A percentile compares a stretch with the other conserved stretches of the same genome.
These are phyloP conservation scores for Oreochromis aureus DNA, from an alignment of 2,113 vertebrate species.

Conservation along the genomic window DNA sequence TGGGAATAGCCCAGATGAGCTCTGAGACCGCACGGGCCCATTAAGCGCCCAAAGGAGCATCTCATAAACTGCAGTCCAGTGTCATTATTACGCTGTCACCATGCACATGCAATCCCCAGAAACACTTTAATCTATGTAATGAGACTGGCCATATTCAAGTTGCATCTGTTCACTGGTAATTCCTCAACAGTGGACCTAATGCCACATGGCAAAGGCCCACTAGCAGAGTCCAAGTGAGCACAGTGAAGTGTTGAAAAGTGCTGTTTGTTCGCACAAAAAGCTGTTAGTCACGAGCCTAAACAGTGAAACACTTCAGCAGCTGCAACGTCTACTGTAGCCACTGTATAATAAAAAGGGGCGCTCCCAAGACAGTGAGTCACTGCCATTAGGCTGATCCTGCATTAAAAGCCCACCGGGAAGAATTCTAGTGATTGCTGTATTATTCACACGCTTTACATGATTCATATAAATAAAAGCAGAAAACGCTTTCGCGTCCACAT, in stretches of 20 bases:
- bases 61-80: conserved; percentile 8
- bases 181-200: conserved; percentile 24
- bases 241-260: neutral
- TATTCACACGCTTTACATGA: neutral
- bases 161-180: conserved; percentile 57
- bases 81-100: conserved; percentile 19
- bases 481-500: neutral
- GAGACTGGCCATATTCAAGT: conserved; percentile 37
- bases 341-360: neutral
- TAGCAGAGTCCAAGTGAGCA: neutral
- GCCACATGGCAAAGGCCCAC: conserved; percentile 23
- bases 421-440: neutral
- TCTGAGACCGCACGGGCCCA: conserved; percentile 1
- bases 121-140: conserved; percentile 47
- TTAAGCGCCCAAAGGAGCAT: conserved; percentile 12
- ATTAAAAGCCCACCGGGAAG: neutral
- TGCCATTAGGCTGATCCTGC: neutral
- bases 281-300: conserved; percentile 22
- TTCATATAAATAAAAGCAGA: neutral
- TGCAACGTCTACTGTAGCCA: neutral
- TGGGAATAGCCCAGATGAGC: conserved; percentile 35
- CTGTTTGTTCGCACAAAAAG: neutral
- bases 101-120: conserved; percentile 27
- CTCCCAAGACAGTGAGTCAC: conserved; percentile 8
- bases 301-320: conserved; percentile 17